Evolutionary conservation across 2,797 vertebrate species (phyloP).

Genomic region (Danio jaintianensis): DNA sequence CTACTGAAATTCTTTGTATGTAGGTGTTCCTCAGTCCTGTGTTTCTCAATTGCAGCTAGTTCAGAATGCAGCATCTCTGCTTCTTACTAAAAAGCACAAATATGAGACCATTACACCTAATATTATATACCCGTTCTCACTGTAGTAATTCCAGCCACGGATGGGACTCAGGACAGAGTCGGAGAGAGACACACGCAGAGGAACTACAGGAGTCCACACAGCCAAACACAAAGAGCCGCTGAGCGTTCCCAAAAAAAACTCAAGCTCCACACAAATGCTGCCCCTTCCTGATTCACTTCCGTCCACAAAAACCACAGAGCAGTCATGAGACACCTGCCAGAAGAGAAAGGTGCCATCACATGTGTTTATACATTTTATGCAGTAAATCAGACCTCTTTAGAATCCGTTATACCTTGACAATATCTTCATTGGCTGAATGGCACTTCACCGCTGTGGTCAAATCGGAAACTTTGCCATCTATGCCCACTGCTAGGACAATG

Average conservation of each 20-base stretch:
- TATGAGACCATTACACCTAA: neutral
- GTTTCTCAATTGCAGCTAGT: no score
- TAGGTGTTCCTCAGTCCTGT: no score
- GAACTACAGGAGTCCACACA: slow-evolving; percentile 78
- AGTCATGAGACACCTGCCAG: slow-evolving; percentile 75
- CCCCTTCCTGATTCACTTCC: slow-evolving; percentile 78
- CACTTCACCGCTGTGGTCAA: slow-evolving; percentile 77
- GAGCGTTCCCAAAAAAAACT: slow-evolving; percentile 73
- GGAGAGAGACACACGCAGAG: slow-evolving; percentile 72
- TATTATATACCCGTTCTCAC: slow-evolving; percentile 65
- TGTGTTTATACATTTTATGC: neutral
- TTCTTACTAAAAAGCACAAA: no score
- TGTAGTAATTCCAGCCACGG: slow-evolving; percentile 73
- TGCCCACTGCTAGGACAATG: slow-evolving; percentile 69
- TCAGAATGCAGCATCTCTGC: no score
- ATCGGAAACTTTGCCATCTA: slow-evolving; percentile 72
- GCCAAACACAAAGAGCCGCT: slow-evolving; percentile 72
- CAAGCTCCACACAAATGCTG: slow-evolving; percentile 72
- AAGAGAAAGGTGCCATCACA: neutral
- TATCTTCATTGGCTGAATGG: slow-evolving; percentile 72
- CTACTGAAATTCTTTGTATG: no score
- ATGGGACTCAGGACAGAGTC: slow-evolving; percentile 77
- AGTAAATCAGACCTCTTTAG: neutral
- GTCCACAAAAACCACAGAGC: slow-evolving; percentile 76
- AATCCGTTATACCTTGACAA: slow-evolving; percentile 70